Base-by-base conservation (phyloP, 2,888 invertebrate species). In the Acanthococcus lagerstroemiae region DNA sequence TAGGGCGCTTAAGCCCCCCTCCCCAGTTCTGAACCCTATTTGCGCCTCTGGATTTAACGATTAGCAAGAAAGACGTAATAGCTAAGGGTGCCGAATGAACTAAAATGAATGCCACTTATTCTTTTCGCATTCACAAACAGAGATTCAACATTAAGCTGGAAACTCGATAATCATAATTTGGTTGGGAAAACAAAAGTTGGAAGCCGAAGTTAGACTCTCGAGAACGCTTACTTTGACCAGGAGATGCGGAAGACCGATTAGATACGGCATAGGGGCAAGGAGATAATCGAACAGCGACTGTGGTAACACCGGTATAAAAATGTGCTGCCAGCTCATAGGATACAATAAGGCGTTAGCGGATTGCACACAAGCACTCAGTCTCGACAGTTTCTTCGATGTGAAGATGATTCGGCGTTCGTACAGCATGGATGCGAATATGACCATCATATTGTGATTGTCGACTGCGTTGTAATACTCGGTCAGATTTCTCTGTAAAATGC, bases 281-380 rank as follows among this genome's bases (percentile, higher is more conserved):
- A 94, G 79, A 77, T 92, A 92, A 77, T 95, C 96, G 71, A 89
- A 85, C 69, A 96, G 82, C 74, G 88, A 85, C 76, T 85, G 83
- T 22, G 96, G 95, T 44, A 70, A 65, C 19, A 97, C 88, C 61
- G 96, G 96, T 77, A 97, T 95, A 77, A 91, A 97, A 74, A 97
- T 92, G 74, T 96, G 95, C 78, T 97, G 96, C 97, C 97, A 97
- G 71, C 88, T 88, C 95, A 99, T 95, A 1, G 97, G 97, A 78
- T 95, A 96, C 48, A 99, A 84, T 55, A 97, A 85, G 69, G 90
- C 86, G 75, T 94, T 93, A 19, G 95, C 92, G 15, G 95, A 95
- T 77, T 95, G 94, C 25, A 91, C 90, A 74, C 91, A 90, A 0
- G 96, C 92, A 57, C 94, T 94, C 56, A 99, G 79, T 68, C 93